Percentiles rank a stretch among this genome's conserved stretches.
Conservation (phyloP, 2,797 vertebrate species). For the Brotogeris chrysoptera region DNA sequence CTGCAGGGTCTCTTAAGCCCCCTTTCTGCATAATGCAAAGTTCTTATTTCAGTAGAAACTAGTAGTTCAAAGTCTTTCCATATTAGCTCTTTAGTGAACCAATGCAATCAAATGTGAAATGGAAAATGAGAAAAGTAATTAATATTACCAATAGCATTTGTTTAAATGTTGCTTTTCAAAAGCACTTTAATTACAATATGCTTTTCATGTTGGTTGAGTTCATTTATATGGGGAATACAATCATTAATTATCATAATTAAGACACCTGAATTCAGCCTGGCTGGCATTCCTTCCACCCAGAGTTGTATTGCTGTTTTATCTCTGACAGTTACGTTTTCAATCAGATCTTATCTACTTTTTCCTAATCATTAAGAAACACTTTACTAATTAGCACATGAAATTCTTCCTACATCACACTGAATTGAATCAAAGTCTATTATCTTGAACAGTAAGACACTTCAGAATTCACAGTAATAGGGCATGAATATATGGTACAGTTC, state of each 20-base stretch:
- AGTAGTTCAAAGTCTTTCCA: neutral
- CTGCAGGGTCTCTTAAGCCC: neutral
- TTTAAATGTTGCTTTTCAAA: constrained; percentile 76
- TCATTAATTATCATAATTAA: constrained; percentile 83
- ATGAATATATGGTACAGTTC: constrained; percentile 81
- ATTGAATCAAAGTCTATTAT: constrained; percentile 83
- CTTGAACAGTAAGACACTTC: constrained; percentile 79
- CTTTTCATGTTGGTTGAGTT: constrained; percentile 78
- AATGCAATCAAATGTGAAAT: constrained; percentile 60
- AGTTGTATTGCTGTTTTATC: constrained; percentile 78
- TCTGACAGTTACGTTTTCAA: constrained; percentile 77
- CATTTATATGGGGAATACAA: constrained; percentile 77
- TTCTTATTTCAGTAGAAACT: neutral
- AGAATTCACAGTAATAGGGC: constrained; percentile 79
- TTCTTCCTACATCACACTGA: constrained; percentile 80
- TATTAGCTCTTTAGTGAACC: constrained; percentile 27
- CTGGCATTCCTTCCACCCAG: constrained; percentile 70
- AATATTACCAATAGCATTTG: constrained; percentile 72
- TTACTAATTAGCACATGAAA: constrained; percentile 82
- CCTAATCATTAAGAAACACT: constrained; percentile 82
- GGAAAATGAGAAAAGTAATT: constrained; percentile 62
- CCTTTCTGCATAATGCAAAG: neutral
- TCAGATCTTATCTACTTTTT: constrained; percentile 80
- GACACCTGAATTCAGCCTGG: constrained; percentile 77
- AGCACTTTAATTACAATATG: constrained; percentile 79